Percentiles rank a stretch among this genome's conserved stretches.
phyloP scores from a whole-genome alignment of 2,797 vertebrate genomes.

The Alfaro cultratus region DNA sequence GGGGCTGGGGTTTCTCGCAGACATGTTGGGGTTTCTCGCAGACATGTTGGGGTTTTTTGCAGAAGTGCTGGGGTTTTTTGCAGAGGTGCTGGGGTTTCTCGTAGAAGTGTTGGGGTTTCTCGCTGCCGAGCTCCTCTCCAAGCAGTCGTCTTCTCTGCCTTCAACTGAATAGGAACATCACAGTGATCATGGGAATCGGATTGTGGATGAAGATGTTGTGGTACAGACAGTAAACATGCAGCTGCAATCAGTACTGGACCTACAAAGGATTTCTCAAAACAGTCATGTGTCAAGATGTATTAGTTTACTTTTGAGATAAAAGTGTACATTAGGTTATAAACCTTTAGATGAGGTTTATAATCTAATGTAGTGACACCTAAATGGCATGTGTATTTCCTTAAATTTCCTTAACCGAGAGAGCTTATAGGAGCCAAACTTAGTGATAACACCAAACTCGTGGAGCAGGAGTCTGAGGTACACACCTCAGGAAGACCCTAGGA shows the following conservation, averaged over 20 bases:
- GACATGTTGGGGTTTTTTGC: too few relatives aligned
- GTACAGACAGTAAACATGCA: not conserved
- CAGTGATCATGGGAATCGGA: conserved; percentile 33
- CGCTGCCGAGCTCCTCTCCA: conserved; percentile 31
- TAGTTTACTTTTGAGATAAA: not conserved
- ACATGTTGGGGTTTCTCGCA: too few relatives aligned
- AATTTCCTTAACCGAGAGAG: not conserved
- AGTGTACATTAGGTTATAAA: not conserved
- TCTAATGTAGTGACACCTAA: not conserved
- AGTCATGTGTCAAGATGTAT: not conserved
- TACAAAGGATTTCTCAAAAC: not conserved
- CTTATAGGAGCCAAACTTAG: not conserved
- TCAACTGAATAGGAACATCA: conserved; percentile 58
- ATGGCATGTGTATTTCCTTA: not conserved
- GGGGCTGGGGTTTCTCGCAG: too few relatives aligned
- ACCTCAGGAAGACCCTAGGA: not conserved
- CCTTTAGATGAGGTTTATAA: not conserved
- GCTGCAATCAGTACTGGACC: not conserved
- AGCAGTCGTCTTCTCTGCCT: conserved; percentile 49
- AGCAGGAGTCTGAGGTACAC: not conserved
- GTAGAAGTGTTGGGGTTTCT: conserved; percentile 14
- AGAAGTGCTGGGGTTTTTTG: too few relatives aligned
- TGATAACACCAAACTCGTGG: not conserved
- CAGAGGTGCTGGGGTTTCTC: too few relatives aligned
- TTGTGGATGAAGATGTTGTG: conserved; percentile 7